Percentiles rank a stretch among this genome's conserved stretches.
Evolutionary conservation across 2,113 vertebrate genomes (phyloP).

Genomic region (Nesogale talazaci): DNA sequence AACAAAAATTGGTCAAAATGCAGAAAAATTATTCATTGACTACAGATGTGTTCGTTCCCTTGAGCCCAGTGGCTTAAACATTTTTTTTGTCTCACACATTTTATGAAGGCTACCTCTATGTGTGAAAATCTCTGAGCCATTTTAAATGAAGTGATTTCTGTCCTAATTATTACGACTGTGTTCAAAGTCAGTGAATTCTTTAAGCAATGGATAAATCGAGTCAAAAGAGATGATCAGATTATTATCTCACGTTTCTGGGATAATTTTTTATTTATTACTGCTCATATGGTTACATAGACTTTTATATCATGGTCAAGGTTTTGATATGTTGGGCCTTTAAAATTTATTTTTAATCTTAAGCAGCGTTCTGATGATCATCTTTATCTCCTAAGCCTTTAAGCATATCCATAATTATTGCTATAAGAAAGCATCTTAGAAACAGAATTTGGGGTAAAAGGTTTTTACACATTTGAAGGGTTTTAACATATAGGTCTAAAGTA

Average conservation of each 20-base stretch:
- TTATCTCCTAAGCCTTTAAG: slow-evolving; percentile 44
- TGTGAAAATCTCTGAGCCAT: slow-evolving; percentile 71
- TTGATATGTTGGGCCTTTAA: neutral
- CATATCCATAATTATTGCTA: slow-evolving; percentile 41
- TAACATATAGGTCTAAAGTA: neutral
- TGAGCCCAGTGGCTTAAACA: neutral
- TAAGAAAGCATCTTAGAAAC: slow-evolving; percentile 7
- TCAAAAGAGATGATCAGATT: slow-evolving; percentile 44
- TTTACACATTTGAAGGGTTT: neutral
- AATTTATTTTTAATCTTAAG: neutral
- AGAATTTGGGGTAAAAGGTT: slow-evolving; percentile 21
- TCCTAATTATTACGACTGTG: slow-evolving; percentile 42
- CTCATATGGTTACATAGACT: neutral
- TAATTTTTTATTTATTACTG: neutral
- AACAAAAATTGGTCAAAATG: neutral
- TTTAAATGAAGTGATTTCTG: slow-evolving; percentile 68
- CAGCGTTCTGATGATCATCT: neutral
- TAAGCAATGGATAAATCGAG: slow-evolving; percentile 32
- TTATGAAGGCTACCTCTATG: slow-evolving; percentile 61
- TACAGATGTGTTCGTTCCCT: slow-evolving; percentile 66
- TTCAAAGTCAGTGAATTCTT: slow-evolving; percentile 32
- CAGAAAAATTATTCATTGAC: slow-evolving; percentile 69
- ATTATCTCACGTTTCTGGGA: too few species aligned
- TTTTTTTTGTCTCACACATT: slow-evolving; percentile 59
- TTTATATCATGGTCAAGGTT: neutral